Evolutionary conservation across 2,888 invertebrate genomes (phyloP).

Genomic region (Merodon equestris): DNA sequence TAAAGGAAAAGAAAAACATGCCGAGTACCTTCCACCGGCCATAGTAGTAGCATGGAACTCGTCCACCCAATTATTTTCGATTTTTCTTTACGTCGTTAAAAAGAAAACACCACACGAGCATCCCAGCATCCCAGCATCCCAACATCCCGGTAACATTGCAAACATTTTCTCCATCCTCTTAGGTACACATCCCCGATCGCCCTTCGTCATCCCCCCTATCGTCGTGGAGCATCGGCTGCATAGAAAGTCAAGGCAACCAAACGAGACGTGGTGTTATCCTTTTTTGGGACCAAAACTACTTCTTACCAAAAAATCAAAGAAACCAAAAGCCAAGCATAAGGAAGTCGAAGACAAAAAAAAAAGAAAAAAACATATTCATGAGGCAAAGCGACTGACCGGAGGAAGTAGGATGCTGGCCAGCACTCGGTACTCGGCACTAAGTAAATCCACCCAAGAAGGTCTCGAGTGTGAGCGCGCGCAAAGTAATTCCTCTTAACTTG

Average conservation of each 20-base stretch:
- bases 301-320: slow-evolving; percentile 46
- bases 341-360: slow-evolving; percentile 33
- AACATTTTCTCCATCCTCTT: slow-evolving; percentile 54
- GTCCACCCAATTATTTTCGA: slow-evolving; percentile 69
- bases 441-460: slow-evolving; percentile 36
- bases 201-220: no score
- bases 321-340: slow-evolving; percentile 8
- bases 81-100: slow-evolving; percentile 60
- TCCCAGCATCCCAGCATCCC: slow-evolving; percentile 4
- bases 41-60: slow-evolving; percentile 48
- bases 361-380: slow-evolving; percentile 42
- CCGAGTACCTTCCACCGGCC: slow-evolving; percentile 29
- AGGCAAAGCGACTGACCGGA: slow-evolving; percentile 28
- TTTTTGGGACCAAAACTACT: slow-evolving; percentile 49
- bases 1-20: slow-evolving; percentile 22
- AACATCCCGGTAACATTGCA: slow-evolving; percentile 35
- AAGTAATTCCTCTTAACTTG: slow-evolving; percentile 47
- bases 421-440: slow-evolving; percentile 1
- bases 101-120: slow-evolving; percentile 45
- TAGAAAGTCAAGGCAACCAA: slow-evolving; percentile 26
- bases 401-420: neutral
- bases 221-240: slow-evolving; percentile 21
- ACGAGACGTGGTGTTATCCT: slow-evolving; percentile 39
- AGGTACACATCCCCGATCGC: neutral
- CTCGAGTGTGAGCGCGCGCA: slow-evolving; percentile 38